Evolutionary conservation across 2,888 invertebrate genomes (phyloP).

Genomic region (Baronia brevicornis): DNA sequence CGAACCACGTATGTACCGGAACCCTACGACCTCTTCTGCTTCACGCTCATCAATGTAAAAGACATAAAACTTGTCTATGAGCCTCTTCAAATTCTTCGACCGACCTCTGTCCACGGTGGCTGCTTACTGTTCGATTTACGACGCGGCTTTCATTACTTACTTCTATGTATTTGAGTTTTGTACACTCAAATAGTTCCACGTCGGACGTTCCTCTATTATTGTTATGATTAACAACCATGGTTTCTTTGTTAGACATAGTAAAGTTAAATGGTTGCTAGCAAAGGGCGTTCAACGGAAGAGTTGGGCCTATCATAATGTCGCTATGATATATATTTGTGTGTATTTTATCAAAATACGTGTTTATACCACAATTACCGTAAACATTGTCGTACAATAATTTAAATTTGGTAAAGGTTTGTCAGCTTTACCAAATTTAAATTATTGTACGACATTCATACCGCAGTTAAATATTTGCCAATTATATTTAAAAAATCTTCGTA

Average conservation of each 20-base stretch:
- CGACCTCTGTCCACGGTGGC: conserved; percentile 32
- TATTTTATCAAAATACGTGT: too few relatives aligned
- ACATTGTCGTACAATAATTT: too few relatives aligned
- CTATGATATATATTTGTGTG: conserved; percentile 1
- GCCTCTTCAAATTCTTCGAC: conserved; percentile 47
- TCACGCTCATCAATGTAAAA: conserved; percentile 57
- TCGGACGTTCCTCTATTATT: conserved; percentile 28
- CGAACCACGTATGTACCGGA: conserved; percentile 11
- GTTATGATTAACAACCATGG: conserved; percentile 27
- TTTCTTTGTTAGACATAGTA: conserved; percentile 16
- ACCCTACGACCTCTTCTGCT: conserved; percentile 38
- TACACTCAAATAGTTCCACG: conserved; percentile 24
- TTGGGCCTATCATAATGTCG: too few relatives aligned
- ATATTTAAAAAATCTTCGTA: too few relatives aligned
- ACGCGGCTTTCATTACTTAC: conserved; percentile 41
- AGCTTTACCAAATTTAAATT: too few relatives aligned
- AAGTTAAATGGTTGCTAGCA: conserved; percentile 12
- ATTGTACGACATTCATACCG: too few relatives aligned
- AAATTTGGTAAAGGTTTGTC: too few relatives aligned
- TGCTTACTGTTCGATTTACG: conserved; percentile 50
- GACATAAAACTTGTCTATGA: conserved; percentile 52
- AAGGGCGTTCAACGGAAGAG: too few relatives aligned
- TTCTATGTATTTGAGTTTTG: conserved; percentile 35
- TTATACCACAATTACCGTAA: too few relatives aligned
- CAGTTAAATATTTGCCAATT: too few relatives aligned